Percentiles rank a stretch among this genome's conserved stretches.
Conservation (phyloP, 1,140 invertebrate species). For the Lucilia sericata region DNA sequence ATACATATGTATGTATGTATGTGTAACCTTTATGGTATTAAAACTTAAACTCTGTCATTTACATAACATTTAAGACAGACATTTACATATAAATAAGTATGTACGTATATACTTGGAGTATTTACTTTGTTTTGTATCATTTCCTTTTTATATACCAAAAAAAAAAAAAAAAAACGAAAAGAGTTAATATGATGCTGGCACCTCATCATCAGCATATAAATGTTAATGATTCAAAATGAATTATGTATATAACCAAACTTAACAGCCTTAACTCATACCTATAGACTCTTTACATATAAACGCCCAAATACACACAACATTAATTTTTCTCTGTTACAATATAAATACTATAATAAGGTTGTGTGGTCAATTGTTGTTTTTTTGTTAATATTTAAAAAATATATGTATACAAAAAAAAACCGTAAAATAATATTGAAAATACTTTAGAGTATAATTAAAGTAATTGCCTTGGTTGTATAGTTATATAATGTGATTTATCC, state of each 20-base stretch:
- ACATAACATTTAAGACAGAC: too few species aligned
- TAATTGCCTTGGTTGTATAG: conserved; percentile 37
- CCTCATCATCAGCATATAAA: conserved; percentile 37
- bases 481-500: conserved; percentile 13
- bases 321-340: conserved; percentile 19
- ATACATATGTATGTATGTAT: too few species aligned
- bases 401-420: neutral
- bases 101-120: too few species aligned
- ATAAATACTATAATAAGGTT: conserved; percentile 42
- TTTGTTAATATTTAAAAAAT: neutral
- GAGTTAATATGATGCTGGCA: conserved; percentile 22
- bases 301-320: conserved; percentile 8
- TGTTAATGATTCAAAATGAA: conserved; percentile 44
- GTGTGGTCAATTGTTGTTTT: conserved; percentile 34
- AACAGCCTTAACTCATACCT: neutral
- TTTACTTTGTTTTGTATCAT: too few species aligned
- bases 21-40: neutral
- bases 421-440: conserved; percentile 35
- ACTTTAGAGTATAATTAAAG: conserved; percentile 44
- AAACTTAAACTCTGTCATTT: neutral
- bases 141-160: neutral
- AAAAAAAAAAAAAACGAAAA: neutral
- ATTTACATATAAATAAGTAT: too few species aligned
- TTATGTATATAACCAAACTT: conserved; percentile 26
- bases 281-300: conserved; percentile 8